Conservation (phyloP, 1,140 invertebrate species). For the Drosophila asahinai region DNA sequence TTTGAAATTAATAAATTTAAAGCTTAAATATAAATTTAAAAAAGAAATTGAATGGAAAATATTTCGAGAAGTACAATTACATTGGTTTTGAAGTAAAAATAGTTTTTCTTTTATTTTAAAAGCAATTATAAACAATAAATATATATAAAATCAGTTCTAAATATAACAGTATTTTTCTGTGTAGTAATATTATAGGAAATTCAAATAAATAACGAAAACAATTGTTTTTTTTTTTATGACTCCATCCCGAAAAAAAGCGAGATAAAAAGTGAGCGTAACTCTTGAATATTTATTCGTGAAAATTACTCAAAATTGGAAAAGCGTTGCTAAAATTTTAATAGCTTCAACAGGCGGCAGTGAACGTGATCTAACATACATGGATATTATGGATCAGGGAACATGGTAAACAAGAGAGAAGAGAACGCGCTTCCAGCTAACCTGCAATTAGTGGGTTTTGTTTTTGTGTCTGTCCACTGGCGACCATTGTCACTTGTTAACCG, state of each 20-base stretch:
- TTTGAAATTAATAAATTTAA: no score
- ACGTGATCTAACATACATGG: constrained; percentile 14
- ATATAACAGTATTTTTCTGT: not conserved
- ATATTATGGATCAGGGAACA: constrained; percentile 23
- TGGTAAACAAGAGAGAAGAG: constrained; percentile 17
- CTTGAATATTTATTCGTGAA: constrained; percentile 10
- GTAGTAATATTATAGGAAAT: constrained; percentile 22
- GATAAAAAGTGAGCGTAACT: constrained; percentile 7
- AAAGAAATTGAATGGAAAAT: no score
- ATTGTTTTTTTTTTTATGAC: constrained; percentile 7
- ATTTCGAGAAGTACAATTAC: no score
- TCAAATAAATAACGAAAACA: constrained; percentile 47
- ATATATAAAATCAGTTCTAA: no score
- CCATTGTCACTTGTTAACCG: constrained; percentile 59
- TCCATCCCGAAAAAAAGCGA: not conserved
- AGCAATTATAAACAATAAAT: no score
- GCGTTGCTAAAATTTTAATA: constrained; percentile 15
- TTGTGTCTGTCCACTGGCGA: constrained; percentile 11
- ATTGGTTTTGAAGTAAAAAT: no score
- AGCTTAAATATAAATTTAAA: no score
- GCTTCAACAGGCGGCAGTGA: constrained; percentile 2
- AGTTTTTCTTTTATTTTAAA: no score
- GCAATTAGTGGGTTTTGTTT: constrained; percentile 41
- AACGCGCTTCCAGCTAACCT: constrained; percentile 19
- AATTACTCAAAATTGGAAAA: constrained; percentile 4